Percentiles rank a stretch among this genome's conserved stretches.
Conservation (phyloP, 2,888 invertebrate genomes). For the Neoaliturus tenellus region DNA sequence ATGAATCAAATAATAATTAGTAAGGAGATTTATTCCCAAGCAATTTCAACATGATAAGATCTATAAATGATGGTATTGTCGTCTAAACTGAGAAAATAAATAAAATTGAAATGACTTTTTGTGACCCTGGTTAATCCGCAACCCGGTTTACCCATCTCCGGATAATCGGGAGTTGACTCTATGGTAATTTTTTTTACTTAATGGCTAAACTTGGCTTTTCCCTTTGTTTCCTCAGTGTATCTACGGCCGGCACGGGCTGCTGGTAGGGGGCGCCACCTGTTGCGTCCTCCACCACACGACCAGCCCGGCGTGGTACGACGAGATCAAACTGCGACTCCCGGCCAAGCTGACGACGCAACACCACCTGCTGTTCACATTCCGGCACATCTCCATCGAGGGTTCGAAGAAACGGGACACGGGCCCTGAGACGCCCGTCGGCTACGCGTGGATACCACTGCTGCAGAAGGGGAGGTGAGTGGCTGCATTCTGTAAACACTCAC, state of each 20-base stretch:
- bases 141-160: too few relatives aligned
- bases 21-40: too few relatives aligned
- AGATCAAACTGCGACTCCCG: slow-evolving; percentile 94
- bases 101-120: too few relatives aligned
- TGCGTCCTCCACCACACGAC: slow-evolving; percentile 93
- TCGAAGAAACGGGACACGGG: slow-evolving; percentile 86
- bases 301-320: slow-evolving; percentile 94
- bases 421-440: slow-evolving; percentile 92
- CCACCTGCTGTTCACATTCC: slow-evolving; percentile 96
- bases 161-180: too few relatives aligned
- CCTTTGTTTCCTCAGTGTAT: slow-evolving; percentile 81
- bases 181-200: too few relatives aligned
- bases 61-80: too few relatives aligned
- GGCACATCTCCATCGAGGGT: slow-evolving; percentile 95
- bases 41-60: too few relatives aligned
- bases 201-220: too few relatives aligned
- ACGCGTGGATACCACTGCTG: slow-evolving; percentile 94
- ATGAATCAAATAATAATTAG: too few relatives aligned
- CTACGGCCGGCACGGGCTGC: slow-evolving; percentile 80
- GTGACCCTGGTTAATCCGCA: too few relatives aligned
- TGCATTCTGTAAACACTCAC: slow-evolving; percentile 53
- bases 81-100: too few relatives aligned
- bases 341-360: slow-evolving; percentile 89
- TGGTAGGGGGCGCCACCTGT: slow-evolving; percentile 76
- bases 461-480: slow-evolving; percentile 80